Percentiles rank a stretch among this genome's conserved stretches.
These are phyloP conservation scores for Dipodomys ordii DNA, from an alignment of 2,113 vertebrate species.

Conservation along the genomic window DNA sequence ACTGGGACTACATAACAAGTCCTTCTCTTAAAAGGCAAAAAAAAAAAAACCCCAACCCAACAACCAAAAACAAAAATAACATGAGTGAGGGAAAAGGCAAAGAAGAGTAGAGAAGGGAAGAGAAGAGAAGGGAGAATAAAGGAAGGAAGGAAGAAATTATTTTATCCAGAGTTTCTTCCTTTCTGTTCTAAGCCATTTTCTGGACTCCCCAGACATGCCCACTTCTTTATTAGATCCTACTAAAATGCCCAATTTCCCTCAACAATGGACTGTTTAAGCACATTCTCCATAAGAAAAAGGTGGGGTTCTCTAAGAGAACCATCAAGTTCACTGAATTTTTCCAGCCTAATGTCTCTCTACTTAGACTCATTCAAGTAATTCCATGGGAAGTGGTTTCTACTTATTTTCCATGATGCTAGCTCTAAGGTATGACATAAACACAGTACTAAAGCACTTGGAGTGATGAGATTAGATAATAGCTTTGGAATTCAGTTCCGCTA, in stretches of 20 bases:
- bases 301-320: not conserved
- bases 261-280: not conserved
- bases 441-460: not conserved
- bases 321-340: not conserved
- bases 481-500: not conserved
- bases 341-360: not conserved
- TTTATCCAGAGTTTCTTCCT: not conserved
- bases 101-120: not conserved
- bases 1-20: not conserved
- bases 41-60: no score
- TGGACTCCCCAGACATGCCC: not conserved
- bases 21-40: no score
- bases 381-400: not conserved
- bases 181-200: not conserved
- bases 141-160: not conserved
- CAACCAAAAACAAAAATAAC: not conserved
- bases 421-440: not conserved
- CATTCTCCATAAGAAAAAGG: not conserved
- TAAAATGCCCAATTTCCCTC: not conserved
- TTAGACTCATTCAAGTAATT: not conserved
- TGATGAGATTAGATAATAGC: not conserved
- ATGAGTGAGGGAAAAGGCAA: no score
- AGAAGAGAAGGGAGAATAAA: not conserved
- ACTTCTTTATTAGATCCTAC: not conserved
- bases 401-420: not conserved